Base-by-base conservation (phyloP, 2,888 invertebrate genomes). In the Venusia cambrica region DNA sequence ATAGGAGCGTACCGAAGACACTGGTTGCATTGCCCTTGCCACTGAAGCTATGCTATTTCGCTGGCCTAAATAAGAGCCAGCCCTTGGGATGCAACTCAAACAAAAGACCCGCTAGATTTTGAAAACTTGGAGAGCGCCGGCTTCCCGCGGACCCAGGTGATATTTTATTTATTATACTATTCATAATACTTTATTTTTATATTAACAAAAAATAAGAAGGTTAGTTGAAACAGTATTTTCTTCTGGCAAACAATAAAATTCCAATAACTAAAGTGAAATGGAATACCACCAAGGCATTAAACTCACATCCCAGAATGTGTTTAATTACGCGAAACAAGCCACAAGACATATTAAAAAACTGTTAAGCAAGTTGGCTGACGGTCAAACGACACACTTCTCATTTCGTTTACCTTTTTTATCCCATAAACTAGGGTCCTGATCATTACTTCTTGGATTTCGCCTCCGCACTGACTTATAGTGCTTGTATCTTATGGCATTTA, bases 361-460 rank as follows among this genome's bases (percentile, higher is more conserved):
- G 62, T 65, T 54, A 54, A 64, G 53, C 51, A 63, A 62, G 72
- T 48, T 63, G 62, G 60, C 59, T 48, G 52, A 54, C 51, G 54
- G 54, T 58, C 59, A 70, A 59, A 57, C 55, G 36, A 41, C 28
- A 42, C 57, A 55, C 49, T 46, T 36, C 43, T 52, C 54, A 63
- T 70, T 67, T n/a, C n/a, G n/a, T n/a, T 73, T 68, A 58, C 51
- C 14, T 54, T 62, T 70, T 68, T 73, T 29, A 24, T 3, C 44
- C 55, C 58, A 71, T 73, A 74, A 77, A 77, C 61, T 65, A 69
- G 63, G 49, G 47, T 55, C 62, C 62, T 50, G 65, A 63, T 68
- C 70, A 71, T 77, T 75, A 73, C 67, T 75, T 74, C 73, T 74
- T 71, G 69, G 70, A 76, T 76, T 76, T 76, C 68, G 64, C 70